Conservation (phyloP, 2,888 invertebrate genomes). For the Melinopterus prodromus region DNA sequence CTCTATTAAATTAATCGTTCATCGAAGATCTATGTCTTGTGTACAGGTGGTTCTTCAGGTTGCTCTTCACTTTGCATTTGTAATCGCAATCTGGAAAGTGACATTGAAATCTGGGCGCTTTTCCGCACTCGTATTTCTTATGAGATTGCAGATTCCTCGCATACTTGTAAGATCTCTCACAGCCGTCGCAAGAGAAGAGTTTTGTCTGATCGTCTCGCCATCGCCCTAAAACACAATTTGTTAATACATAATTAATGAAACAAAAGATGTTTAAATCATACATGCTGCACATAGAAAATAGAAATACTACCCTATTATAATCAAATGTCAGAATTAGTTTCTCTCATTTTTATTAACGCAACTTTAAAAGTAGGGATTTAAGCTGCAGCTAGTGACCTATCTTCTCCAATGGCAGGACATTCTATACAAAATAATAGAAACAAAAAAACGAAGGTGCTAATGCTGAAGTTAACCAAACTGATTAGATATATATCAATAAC, state of each 20-base stretch:
- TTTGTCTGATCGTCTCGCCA: slow-evolving; percentile 66
- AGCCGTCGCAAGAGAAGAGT: slow-evolving; percentile 27
- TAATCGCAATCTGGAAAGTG: slow-evolving; percentile 39
- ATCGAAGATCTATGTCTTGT: slow-evolving; percentile 36
- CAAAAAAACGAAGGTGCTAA: too few relatives aligned
- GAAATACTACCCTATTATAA: too few relatives aligned
- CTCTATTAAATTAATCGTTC: slow-evolving; percentile 21
- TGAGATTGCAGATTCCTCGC: slow-evolving; percentile 36
- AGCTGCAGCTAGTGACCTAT: too few relatives aligned
- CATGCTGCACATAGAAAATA: too few relatives aligned
- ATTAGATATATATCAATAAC: too few relatives aligned
- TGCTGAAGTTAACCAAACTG: too few relatives aligned
- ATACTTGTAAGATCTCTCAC: slow-evolving; percentile 35
- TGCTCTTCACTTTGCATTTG: slow-evolving; percentile 36
- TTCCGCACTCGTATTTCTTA: slow-evolving; percentile 48
- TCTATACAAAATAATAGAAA: too few relatives aligned
- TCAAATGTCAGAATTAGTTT: too few relatives aligned
- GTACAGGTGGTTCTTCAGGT: slow-evolving; percentile 41
- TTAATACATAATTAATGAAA: not conserved
- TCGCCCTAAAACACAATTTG: slow-evolving; percentile 47
- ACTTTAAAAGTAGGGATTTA: too few relatives aligned
- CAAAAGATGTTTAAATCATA: too few relatives aligned
- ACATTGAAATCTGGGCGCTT: slow-evolving; percentile 49
- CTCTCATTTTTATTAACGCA: too few relatives aligned
- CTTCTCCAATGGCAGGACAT: too few relatives aligned